Percentiles rank a stretch among this genome's conserved stretches.
phyloP scores from a whole-genome alignment of 2,113 vertebrate species.

The Tauraco erythrolophus region DNA sequence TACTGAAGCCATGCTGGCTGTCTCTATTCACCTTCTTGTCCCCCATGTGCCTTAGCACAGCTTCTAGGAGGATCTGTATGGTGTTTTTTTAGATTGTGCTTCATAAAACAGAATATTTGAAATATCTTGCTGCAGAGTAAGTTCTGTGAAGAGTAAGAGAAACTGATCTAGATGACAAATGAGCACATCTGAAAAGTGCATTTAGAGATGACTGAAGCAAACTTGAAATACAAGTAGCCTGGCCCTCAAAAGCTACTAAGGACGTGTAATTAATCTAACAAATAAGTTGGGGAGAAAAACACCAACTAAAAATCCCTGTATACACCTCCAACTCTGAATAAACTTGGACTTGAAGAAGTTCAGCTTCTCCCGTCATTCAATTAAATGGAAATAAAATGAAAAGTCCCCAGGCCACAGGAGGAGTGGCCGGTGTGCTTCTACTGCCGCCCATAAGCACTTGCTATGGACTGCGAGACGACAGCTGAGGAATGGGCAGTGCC shows the following conservation, averaged over 20 bases:
- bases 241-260: background rate
- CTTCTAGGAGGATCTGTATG: too few species aligned
- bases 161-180: background rate
- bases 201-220: background rate
- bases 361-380: background rate
- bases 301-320: background rate
- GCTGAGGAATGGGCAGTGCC: background rate
- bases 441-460: background rate
- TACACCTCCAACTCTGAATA: background rate
- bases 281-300: background rate
- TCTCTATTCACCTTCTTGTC: too few species aligned
- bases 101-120: background rate
- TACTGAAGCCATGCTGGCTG: too few species aligned
- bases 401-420: background rate
- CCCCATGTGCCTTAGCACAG: too few species aligned
- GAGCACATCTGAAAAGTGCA: background rate
- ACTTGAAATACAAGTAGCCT: background rate
- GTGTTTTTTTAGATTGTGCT: background rate
- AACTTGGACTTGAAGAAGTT: background rate
- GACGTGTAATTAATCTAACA: background rate
- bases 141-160: background rate
- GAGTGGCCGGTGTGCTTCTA: background rate
- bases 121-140: background rate
- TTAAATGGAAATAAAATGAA: background rate
- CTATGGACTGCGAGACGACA: rapidly evolving